Evolutionary conservation across 2,888 invertebrate genomes (phyloP).

Genomic region (Strigamia maritima): DNA sequence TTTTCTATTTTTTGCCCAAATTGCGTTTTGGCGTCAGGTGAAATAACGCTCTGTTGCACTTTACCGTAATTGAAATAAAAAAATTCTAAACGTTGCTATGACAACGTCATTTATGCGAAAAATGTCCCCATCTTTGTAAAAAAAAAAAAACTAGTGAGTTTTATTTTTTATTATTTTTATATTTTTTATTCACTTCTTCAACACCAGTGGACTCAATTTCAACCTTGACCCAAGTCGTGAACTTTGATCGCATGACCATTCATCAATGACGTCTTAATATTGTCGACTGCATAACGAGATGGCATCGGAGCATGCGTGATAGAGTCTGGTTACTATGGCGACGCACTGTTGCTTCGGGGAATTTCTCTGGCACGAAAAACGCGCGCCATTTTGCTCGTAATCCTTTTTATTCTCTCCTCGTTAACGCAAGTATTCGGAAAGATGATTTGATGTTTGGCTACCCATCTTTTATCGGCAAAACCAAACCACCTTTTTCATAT

Average conservation of each 20-base stretch:
- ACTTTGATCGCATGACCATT: background rate
- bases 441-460: background rate
- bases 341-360: slow-evolving; percentile 25
- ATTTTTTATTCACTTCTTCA: background rate
- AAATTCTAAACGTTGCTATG: slow-evolving; percentile 21
- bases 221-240: slow-evolving; percentile 16
- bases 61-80: slow-evolving; percentile 7
- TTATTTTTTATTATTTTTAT: background rate
- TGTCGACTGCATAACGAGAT: slow-evolving; percentile 28
- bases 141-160: background rate
- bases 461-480: background rate
- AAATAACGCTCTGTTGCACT: slow-evolving; percentile 27
- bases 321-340: slow-evolving; percentile 10
- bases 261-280: slow-evolving; percentile 32
- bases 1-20: background rate
- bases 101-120: background rate
- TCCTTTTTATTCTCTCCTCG: slow-evolving; percentile 31
- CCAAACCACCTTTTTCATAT: background rate
- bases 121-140: background rate
- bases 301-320: slow-evolving; percentile 2
- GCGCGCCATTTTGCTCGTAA: slow-evolving; percentile 26
- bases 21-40: background rate
- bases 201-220: slow-evolving; percentile 11
- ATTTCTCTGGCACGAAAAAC: slow-evolving; percentile 17
- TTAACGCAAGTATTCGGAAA: background rate